These are phyloP conservation scores for Synanthedon tipuliformis DNA, from an alignment of 2,888 invertebrate genomes.

Conservation along the genomic window DNA sequence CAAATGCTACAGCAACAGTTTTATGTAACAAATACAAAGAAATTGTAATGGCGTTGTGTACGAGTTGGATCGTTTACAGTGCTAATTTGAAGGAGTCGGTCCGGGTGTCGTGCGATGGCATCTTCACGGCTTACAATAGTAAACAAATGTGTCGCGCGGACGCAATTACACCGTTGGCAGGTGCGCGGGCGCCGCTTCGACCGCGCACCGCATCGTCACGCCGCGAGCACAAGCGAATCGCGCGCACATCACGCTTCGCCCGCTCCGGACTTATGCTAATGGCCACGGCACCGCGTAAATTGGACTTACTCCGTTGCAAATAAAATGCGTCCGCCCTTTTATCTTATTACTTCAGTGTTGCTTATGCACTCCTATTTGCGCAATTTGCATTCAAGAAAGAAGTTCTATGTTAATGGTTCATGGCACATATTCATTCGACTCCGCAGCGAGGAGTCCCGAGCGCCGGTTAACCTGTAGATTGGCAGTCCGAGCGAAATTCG, in stretches of 20 bases:
- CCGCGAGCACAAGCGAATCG: constrained; percentile 39
- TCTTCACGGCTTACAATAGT: constrained; percentile 68
- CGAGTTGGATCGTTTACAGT: constrained; percentile 23
- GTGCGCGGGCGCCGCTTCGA: constrained; percentile 16
- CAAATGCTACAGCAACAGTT: too few species aligned
- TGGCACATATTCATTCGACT: constrained; percentile 31
- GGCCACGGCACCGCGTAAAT: constrained; percentile 63
- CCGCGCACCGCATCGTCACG: constrained; percentile 9
- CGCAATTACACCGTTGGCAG: constrained; percentile 46
- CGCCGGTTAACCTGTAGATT: constrained; percentile 48
- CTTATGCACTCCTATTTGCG: constrained; percentile 17
- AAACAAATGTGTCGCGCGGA: constrained; percentile 65
- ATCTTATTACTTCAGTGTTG: constrained; percentile 57
- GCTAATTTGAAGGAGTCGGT: constrained; percentile 60
- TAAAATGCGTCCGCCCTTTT: constrained; percentile 62
- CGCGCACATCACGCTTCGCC: constrained; percentile 57
- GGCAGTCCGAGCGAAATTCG: constrained; percentile 55
- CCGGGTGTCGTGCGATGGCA: constrained; percentile 57
- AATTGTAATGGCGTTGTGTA: constrained; percentile 4
- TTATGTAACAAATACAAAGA: not conserved
- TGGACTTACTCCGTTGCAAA: constrained; percentile 60
- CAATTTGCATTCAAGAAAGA: constrained; percentile 21
- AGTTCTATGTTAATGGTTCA: constrained; percentile 30
- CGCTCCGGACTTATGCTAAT: constrained; percentile 63
- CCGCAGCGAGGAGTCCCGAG: constrained; percentile 22